Evolutionary conservation across 2,797 vertebrate genomes (phyloP).

Genomic region (Paramormyrops hopkinsi): DNA sequence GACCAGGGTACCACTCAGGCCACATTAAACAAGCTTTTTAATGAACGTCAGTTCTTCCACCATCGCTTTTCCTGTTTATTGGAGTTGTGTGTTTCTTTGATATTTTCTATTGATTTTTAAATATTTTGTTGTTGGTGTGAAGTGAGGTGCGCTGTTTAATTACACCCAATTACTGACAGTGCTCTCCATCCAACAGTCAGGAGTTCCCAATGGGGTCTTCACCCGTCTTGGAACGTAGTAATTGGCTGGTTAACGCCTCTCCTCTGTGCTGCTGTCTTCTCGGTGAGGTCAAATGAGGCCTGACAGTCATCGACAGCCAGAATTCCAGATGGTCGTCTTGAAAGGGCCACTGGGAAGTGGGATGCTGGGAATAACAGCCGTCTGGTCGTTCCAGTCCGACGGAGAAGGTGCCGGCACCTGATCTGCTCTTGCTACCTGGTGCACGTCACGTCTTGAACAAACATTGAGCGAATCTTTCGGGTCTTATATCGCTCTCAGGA

Average conservation of each 20-base stretch:
- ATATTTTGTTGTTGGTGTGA: conserved; percentile 7
- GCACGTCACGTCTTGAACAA: background rate
- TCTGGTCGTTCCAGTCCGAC: background rate
- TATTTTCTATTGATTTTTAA: background rate
- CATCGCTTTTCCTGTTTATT: background rate
- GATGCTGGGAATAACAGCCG: background rate
- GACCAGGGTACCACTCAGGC: background rate
- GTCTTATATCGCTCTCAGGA: background rate
- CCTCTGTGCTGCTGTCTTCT: background rate
- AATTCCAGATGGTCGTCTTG: background rate
- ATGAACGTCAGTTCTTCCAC: background rate
- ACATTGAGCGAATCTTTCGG: background rate
- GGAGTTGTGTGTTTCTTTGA: background rate
- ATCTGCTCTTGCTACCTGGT: background rate
- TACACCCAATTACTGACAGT: conserved; percentile 50
- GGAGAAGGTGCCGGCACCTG: background rate
- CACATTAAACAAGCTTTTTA: background rate
- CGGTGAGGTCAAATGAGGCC: background rate
- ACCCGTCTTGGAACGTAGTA: conserved; percentile 45
- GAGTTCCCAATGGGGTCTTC: conserved; percentile 42
- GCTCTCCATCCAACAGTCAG: conserved; percentile 43
- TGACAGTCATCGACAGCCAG: background rate
- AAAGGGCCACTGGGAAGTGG: background rate
- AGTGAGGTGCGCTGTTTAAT: conserved; percentile 41
- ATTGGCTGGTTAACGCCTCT: conserved; percentile 41